A percentile compares a stretch with the other conserved stretches of the same genome.
These are phyloP conservation scores for Cantharis rufa DNA, from an alignment of 2,888 invertebrate genomes.

Conservation along the genomic window DNA sequence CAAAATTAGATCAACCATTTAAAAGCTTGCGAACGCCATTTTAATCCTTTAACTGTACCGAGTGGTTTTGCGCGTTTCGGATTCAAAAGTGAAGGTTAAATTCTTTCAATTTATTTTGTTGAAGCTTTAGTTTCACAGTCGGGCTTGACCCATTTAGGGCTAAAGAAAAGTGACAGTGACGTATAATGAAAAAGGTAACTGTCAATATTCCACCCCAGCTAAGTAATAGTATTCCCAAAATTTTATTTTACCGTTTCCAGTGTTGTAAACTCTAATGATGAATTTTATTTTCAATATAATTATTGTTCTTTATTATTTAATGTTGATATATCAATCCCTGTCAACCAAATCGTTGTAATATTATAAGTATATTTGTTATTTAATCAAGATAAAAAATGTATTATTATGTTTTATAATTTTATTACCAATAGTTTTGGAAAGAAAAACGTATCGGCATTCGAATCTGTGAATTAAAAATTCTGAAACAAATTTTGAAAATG, in stretches of 20 bases:
- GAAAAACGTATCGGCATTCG: background rate
- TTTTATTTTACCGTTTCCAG: background rate
- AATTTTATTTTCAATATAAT: background rate
- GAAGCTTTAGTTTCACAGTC: constrained; percentile 18
- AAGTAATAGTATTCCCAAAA: constrained; percentile 27
- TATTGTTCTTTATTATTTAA: background rate
- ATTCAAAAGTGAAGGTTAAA: constrained; percentile 12
- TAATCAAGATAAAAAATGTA: background rate
- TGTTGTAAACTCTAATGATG: background rate
- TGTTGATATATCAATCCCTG: background rate
- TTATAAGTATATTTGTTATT: background rate
- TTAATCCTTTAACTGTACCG: background rate
- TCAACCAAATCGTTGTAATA: background rate
- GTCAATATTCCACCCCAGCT: constrained; percentile 28
- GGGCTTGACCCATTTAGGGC: constrained; percentile 26
- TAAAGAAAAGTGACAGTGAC: constrained; percentile 32
- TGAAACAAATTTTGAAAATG: background rate
- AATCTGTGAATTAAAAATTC: background rate
- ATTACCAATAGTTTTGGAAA: background rate
- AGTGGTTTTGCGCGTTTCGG: background rate
- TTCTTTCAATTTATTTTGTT: constrained; percentile 28
- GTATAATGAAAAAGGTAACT: constrained; percentile 29
- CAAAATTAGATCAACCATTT: background rate
- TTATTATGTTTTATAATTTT: background rate
- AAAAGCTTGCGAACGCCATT: background rate